Base-by-base conservation (phyloP, 53 echinoderm and acorn worm genomes). In the Zoroaster sp. region DNA sequence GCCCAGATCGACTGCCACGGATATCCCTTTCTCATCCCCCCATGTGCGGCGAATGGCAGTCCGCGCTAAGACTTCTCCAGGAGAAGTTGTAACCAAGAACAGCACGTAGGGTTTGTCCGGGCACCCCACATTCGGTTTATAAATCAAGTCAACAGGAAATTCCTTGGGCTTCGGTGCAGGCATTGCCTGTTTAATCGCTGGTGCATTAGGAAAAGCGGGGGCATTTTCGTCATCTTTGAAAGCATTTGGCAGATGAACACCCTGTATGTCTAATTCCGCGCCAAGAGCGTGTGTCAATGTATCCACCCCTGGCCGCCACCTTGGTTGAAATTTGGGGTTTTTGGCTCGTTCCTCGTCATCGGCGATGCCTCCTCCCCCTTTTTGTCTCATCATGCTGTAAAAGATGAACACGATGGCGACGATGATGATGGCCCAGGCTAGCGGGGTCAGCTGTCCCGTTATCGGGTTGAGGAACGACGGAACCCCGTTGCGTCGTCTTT, bases 31-130 rank as follows among this genome's bases (percentile, higher is more conserved):
- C 1, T 77, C 91, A 11, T 39, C 68, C 0, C 91, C 98, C 98
- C 98, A 97, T 15, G 95, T 87, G 59, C 93, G 87, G 4, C 98
- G 92, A 69, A 97, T 93, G 6, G 87, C 74, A 28, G 83, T 79
- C 35, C 98, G 88, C 18, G 82, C 73, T 9, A 20, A 34, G 25
- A 77, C 77, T 73, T 95, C 91, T 12, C 52, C 18, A 2, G 88
- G 88, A 20, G 65, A 11, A 32, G 86, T 89, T 2, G 83, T 68
- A 18, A 97, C 93, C 7, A 95, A 15, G 49, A 97, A 87, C 9
- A 97, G 77, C 3, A 94, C 40, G 46, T 91, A 91, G 0, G 92
- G 91, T 10, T 66, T 35, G n/a, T 66, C 49, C 4, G 94, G 94
- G 44, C 98, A 97, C 3, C 33, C 17, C 36, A 73, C 35, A 17